Conservation (phyloP, 2,797 vertebrate genomes). For the Tenualosa thibaudeaui region DNA sequence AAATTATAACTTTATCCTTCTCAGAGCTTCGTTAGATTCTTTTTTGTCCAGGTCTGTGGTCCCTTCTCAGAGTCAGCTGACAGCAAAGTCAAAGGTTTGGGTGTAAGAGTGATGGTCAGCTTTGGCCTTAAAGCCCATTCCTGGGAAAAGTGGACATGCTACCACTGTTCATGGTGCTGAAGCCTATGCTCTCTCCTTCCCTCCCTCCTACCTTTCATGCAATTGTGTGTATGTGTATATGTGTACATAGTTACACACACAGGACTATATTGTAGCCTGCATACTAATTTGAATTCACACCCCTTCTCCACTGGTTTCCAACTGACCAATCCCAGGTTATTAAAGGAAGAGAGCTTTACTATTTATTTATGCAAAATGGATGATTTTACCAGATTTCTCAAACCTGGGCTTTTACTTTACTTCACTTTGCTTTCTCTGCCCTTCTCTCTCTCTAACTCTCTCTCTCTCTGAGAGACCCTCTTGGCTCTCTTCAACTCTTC, state of each 20-base stretch:
- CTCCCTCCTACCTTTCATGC: background rate
- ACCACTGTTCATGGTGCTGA: constrained; percentile 4
- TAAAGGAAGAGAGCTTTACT: no score
- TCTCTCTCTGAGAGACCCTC: no score
- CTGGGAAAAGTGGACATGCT: background rate
- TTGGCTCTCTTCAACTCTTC: no score
- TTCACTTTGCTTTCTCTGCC: no score
- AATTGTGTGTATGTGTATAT: background rate
- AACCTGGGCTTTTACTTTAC: no score
- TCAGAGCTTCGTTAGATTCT: background rate
- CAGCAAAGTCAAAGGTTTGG: background rate
- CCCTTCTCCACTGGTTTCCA: no score
- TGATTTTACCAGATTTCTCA: no score
- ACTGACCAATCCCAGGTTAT: no score
- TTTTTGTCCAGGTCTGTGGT: background rate
- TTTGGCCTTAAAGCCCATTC: background rate
- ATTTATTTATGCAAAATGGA: no score
- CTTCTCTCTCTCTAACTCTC: no score
- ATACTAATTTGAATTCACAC: no score
- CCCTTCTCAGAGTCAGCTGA: background rate
- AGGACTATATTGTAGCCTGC: no score
- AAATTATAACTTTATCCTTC: background rate
- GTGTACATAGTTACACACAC: background rate
- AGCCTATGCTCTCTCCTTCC: background rate
- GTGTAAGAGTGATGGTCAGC: background rate